Percentiles rank a stretch among this genome's conserved stretches.
Evolutionary conservation across 2,888 invertebrate species (phyloP).

Genomic region (Ethmia dodecea): DNA sequence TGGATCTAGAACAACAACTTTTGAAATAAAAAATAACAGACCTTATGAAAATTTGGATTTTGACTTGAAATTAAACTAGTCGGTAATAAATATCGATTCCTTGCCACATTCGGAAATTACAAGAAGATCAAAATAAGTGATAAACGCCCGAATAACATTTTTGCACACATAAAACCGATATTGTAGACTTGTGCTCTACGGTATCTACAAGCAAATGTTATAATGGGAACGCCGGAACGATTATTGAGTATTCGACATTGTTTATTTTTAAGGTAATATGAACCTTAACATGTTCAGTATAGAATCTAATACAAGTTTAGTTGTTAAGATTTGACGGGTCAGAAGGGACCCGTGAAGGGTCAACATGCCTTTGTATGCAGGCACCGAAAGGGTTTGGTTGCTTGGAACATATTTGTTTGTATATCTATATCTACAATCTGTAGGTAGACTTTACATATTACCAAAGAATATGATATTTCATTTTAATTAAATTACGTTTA

Average conservation of each 20-base stretch:
- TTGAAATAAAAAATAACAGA: too few relatives aligned
- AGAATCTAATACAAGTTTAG: neutral
- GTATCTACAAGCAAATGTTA: constrained; percentile 7
- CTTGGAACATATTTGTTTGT: constrained; percentile 15
- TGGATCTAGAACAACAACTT: too few relatives aligned
- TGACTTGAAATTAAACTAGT: too few relatives aligned
- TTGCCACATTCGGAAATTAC: too few relatives aligned
- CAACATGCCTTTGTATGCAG: constrained; percentile 26
- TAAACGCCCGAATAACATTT: too few relatives aligned
- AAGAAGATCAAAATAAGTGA: too few relatives aligned
- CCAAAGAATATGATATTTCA: too few relatives aligned
- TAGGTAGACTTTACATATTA: too few relatives aligned
- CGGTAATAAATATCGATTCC: too few relatives aligned
- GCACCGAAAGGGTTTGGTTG: constrained; percentile 25
- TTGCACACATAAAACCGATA: constrained; percentile 7
- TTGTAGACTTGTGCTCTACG: constrained; percentile 1
- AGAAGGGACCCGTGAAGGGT: constrained; percentile 14
- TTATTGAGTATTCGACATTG: constrained; percentile 6
- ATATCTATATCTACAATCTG: too few relatives aligned
- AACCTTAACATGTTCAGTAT: constrained; percentile 1
- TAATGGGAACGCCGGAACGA: constrained; percentile 5
- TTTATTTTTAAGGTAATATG: constrained; percentile 4
- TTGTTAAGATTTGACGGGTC: constrained; percentile 9
- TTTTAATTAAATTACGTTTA: too few relatives aligned
- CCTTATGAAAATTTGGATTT: too few relatives aligned